Evolutionary conservation across 2,113 vertebrate genomes (phyloP).

Genomic region (Etheostoma cragini): DNA sequence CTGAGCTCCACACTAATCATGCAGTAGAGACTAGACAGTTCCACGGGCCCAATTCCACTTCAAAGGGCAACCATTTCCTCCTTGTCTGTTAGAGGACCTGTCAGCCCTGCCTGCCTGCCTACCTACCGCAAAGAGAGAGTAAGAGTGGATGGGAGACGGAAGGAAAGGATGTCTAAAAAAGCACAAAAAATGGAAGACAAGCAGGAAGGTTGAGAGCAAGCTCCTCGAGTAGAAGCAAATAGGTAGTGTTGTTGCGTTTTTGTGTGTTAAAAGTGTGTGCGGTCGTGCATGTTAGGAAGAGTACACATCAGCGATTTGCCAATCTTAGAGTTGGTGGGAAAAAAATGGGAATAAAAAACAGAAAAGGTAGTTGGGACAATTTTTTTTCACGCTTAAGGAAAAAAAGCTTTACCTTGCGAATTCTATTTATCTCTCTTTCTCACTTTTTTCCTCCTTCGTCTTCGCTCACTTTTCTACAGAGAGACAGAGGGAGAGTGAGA

Average conservation of each 20-base stretch:
- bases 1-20: constrained; percentile 76
- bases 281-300: constrained; percentile 32
- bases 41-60: constrained; percentile 83
- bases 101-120: constrained; percentile 66
- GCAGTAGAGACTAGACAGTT: constrained; percentile 71
- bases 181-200: constrained; percentile 9
- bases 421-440: constrained; percentile 65
- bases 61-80: constrained; percentile 81
- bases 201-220: constrained; percentile 41
- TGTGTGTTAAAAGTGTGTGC: constrained; percentile 61
- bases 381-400: constrained; percentile 62
- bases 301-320: constrained; percentile 59
- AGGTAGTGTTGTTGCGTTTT: constrained; percentile 47
- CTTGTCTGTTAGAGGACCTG: constrained; percentile 79
- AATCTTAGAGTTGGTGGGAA: constrained; percentile 43
- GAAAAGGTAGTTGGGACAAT: constrained; percentile 55
- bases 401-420: constrained; percentile 70
- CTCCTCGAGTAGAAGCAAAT: constrained; percentile 50
- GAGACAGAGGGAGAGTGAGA: constrained; percentile 53
- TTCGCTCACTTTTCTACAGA: constrained; percentile 51
- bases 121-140: constrained; percentile 51
- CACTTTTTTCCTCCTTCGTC: constrained; percentile 22
- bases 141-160: constrained; percentile 28
- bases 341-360: constrained; percentile 18
- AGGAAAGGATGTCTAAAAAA: constrained; percentile 24